phyloP scores from a whole-genome alignment of 2,113 vertebrate species.

The Nothocercus nigrocapillus region DNA sequence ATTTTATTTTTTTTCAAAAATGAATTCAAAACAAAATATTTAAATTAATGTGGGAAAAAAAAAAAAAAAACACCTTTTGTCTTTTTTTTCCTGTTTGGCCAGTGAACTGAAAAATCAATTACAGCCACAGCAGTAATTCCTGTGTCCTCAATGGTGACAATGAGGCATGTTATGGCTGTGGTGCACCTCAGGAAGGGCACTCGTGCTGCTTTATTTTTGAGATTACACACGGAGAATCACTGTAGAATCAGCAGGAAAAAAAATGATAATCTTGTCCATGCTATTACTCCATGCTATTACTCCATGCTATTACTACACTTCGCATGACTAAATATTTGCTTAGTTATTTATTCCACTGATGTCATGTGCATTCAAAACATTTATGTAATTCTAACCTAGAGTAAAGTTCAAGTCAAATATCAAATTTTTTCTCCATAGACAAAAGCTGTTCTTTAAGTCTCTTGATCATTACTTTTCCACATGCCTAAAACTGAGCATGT shows the following conservation, averaged over 20 bases:
- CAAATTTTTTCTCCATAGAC: not conserved
- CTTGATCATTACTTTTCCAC: not conserved
- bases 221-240: not conserved
- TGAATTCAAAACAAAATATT: not conserved
- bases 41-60: not conserved
- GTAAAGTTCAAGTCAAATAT: not conserved
- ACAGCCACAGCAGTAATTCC: slow-evolving; percentile 39
- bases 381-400: not conserved
- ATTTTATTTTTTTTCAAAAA: not conserved
- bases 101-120: slow-evolving; percentile 60
- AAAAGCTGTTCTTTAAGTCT: not conserved
- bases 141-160: slow-evolving; percentile 23
- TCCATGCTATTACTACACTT: not conserved
- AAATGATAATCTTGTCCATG: not conserved
- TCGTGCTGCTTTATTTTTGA: slow-evolving; percentile 44
- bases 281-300: not conserved
- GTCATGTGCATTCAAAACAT: not conserved
- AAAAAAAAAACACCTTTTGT: not conserved
- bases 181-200: not conserved
- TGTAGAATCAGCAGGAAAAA: slow-evolving; percentile 11
- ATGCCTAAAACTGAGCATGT: not conserved
- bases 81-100: not conserved
- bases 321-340: not conserved
- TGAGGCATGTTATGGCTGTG: not conserved
- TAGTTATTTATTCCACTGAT: not conserved